Evolutionary conservation across 2,888 invertebrate species (phyloP).

Genomic region (Drosophila glabriapex): DNA sequence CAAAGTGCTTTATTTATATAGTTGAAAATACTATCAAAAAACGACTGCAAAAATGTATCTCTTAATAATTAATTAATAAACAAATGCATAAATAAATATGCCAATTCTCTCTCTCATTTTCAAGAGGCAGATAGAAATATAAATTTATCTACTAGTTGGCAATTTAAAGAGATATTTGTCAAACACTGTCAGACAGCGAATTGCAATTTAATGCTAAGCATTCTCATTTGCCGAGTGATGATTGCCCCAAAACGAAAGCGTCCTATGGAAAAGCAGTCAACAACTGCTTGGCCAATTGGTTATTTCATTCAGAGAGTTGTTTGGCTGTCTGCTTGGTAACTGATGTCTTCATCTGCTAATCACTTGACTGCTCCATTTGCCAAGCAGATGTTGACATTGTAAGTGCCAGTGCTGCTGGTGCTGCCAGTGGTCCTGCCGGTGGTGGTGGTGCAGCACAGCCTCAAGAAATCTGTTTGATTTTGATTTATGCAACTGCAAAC

Average conservation of each 20-base stretch:
- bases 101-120: background rate
- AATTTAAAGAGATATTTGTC: constrained; percentile 25
- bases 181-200: constrained; percentile 22
- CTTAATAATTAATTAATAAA: background rate
- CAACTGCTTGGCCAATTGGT: constrained; percentile 39
- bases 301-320: constrained; percentile 60
- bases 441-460: background rate
- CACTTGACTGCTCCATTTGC: constrained; percentile 72
- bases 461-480: constrained; percentile 73
- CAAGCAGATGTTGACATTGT: constrained; percentile 37
- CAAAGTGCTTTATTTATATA: too few species aligned
- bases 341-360: constrained; percentile 73
- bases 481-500: constrained; percentile 58
- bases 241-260: constrained; percentile 43
- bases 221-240: constrained; percentile 31
- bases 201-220: constrained; percentile 17
- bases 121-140: background rate
- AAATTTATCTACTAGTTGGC: constrained; percentile 19
- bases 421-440: background rate
- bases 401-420: constrained; percentile 10
- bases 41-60: background rate
- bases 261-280: constrained; percentile 24
- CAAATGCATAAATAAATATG: background rate
- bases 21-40: background rate
- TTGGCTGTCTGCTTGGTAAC: constrained; percentile 10